Conservation (phyloP, 2,113 vertebrate genomes). For the Puntigrus tetrazona region DNA sequence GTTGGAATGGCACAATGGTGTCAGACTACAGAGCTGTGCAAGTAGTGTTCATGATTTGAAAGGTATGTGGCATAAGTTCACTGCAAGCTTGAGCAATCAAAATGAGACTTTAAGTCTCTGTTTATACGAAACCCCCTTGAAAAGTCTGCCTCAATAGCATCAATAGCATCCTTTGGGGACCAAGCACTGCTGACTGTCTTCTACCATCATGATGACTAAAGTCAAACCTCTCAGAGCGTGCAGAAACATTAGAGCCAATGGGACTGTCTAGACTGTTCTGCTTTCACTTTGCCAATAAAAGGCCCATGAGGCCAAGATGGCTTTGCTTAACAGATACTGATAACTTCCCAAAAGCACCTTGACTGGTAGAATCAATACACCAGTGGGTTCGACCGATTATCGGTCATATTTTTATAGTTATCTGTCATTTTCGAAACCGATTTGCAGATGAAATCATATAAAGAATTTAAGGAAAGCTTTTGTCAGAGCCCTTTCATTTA, state of each 20-base stretch:
- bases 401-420: too few species aligned
- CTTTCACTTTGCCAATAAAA: background rate
- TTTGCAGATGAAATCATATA: too few species aligned
- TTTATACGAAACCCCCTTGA: background rate
- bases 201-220: background rate
- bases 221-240: background rate
- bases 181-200: background rate
- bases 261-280: slow-evolving; percentile 21
- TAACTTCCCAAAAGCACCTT: background rate
- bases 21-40: background rate
- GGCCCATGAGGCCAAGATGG: background rate
- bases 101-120: background rate
- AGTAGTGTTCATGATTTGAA: background rate
- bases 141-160: background rate
- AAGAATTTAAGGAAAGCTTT: too few species aligned
- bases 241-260: background rate
- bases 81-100: background rate
- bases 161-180: background rate
- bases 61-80: background rate
- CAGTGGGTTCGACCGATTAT: too few species aligned
- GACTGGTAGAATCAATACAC: background rate
- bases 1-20: background rate
- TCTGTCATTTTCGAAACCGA: too few species aligned
- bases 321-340: slow-evolving; percentile 6
- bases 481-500: too few species aligned